Percentiles rank a stretch among this genome's conserved stretches.
These are phyloP conservation scores for Gastrophysa polygoni DNA, from an alignment of 2,888 invertebrate species.

Conservation along the genomic window DNA sequence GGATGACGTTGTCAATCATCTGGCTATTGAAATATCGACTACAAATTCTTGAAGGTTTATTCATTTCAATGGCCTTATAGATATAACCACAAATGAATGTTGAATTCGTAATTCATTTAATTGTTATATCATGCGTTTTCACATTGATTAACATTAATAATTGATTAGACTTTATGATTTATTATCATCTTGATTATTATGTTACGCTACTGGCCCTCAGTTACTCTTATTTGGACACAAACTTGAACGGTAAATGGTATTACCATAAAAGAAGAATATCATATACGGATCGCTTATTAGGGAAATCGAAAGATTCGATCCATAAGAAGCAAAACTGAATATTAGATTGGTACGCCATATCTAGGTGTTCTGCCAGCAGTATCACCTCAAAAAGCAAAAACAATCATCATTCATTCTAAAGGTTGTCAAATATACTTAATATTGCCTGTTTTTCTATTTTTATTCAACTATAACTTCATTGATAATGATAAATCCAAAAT, in stretches of 20 bases:
- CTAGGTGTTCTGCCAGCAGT: no score
- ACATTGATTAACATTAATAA: not conserved
- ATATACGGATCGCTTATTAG: conserved; percentile 26
- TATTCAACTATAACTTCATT: no score
- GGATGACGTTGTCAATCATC: no score
- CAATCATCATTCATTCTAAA: no score
- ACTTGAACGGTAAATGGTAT: conserved; percentile 3
- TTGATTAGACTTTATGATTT: not conserved
- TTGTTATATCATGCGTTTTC: not conserved
- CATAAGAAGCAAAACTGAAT: conserved; percentile 25
- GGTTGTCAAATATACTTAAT: no score
- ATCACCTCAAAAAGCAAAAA: no score
- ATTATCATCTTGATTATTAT: not conserved
- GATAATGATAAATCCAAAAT: no score
- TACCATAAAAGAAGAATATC: conserved; percentile 14
- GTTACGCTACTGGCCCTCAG: conserved; percentile 7
- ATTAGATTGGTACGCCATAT: no score
- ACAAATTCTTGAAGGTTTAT: no score
- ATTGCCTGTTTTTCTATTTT: no score
- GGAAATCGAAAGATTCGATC: conserved; percentile 19
- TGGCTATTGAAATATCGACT: no score
- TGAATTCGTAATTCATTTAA: not conserved
- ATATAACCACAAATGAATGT: not conserved
- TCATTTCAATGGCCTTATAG: not conserved
- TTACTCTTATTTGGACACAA: conserved; percentile 11